Percentiles rank a stretch among this genome's conserved stretches.
Evolutionary conservation across 2,797 vertebrate genomes (phyloP).

Genomic region (Sphaeramia orbicularis): DNA sequence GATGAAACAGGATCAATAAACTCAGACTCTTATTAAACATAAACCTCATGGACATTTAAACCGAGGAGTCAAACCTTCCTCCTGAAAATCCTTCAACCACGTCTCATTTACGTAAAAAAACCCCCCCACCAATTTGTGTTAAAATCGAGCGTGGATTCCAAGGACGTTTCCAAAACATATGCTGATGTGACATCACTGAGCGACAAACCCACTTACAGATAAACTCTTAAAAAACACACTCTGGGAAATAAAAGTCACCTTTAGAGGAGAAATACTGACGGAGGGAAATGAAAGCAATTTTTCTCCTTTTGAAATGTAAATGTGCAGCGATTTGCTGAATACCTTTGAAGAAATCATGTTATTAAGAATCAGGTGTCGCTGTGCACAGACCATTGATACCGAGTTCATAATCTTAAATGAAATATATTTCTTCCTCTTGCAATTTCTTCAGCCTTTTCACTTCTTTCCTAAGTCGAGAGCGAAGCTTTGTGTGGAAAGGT

Average conservation of each 20-base stretch:
- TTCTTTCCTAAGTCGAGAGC: constrained; percentile 68
- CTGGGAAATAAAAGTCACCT: constrained; percentile 82
- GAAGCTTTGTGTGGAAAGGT: constrained; percentile 78
- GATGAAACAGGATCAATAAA: constrained; percentile 29
- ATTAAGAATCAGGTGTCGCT: constrained; percentile 90
- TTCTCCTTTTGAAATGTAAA: constrained; percentile 93
- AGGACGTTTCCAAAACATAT: constrained; percentile 72
- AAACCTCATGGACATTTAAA: constrained; percentile 14
- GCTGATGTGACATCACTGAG: constrained; percentile 70
- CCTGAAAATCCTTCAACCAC: constrained; percentile 32
- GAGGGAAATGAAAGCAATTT: constrained; percentile 89
- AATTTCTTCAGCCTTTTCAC: constrained; percentile 73
- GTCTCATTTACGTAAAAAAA: constrained; percentile 50
- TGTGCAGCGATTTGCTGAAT: constrained; percentile 90
- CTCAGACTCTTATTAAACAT: constrained; percentile 15
- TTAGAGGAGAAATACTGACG: constrained; percentile 62
- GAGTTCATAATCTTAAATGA: constrained; percentile 87
- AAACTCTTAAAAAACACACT: constrained; percentile 77
- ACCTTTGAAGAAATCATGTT: constrained; percentile 92
- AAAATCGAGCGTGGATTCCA: constrained; percentile 55
- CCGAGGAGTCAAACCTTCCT: constrained; percentile 9
- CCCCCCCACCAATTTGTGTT: constrained; percentile 56
- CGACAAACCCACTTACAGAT: constrained; percentile 78
- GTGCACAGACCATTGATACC: constrained; percentile 81
- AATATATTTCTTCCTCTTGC: constrained; percentile 75